phyloP scores from a whole-genome alignment of 1,140 invertebrate species.

The Homalodisca vitripennis region DNA sequence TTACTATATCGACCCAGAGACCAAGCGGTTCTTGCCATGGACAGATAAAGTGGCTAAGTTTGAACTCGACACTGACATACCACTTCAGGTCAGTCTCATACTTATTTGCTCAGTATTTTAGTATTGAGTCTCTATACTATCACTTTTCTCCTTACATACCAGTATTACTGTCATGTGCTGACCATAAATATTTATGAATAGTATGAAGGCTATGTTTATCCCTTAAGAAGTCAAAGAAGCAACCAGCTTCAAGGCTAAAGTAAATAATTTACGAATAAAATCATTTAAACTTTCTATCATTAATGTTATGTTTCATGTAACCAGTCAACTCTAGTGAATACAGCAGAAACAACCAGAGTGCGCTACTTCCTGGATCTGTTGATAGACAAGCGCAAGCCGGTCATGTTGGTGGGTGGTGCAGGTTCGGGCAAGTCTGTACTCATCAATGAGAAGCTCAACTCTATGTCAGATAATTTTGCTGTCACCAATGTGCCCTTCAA shows the following conservation, averaged over 20 bases:
- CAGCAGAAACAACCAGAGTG: constrained; percentile 86
- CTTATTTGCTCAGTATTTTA: too few relatives aligned
- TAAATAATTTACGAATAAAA: too few relatives aligned
- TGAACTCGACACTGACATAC: constrained; percentile 82
- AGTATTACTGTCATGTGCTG: too few relatives aligned
- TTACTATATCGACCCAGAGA: constrained; percentile 84
- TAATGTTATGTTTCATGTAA: constrained; percentile 34
- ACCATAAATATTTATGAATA: too few relatives aligned
- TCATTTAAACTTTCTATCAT: neutral
- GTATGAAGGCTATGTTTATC: too few relatives aligned
- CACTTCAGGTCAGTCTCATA: constrained; percentile 86
- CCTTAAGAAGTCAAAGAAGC: too few relatives aligned
- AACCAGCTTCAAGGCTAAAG: too few relatives aligned
- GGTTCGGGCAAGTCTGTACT: constrained; percentile 88
- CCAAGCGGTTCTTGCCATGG: constrained; percentile 86
- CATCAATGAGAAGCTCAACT: constrained; percentile 77
- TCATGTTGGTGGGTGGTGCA: constrained; percentile 88
- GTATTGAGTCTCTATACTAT: too few relatives aligned
- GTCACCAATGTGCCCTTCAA: constrained; percentile 91
- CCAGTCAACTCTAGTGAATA: constrained; percentile 78
- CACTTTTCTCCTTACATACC: too few relatives aligned
- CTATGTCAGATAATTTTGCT: constrained; percentile 72
- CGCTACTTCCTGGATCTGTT: constrained; percentile 87
- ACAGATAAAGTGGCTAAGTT: constrained; percentile 72
- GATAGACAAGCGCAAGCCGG: constrained; percentile 74